These are phyloP conservation scores for Euphonia xanthogaster DNA, from an alignment of 2,797 vertebrate genomes.

Conservation along the genomic window DNA sequence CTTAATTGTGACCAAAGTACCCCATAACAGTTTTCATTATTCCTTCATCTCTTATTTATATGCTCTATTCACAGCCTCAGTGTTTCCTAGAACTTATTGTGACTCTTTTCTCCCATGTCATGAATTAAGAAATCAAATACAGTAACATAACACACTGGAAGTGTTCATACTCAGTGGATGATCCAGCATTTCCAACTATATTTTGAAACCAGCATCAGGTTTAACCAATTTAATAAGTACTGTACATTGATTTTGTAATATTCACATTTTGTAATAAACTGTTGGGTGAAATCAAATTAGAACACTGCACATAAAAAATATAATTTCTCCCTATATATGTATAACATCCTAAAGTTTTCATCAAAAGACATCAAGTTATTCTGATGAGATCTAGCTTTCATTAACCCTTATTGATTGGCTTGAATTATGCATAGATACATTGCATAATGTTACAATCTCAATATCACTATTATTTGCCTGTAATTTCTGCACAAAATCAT, in stretches of 20 bases:
- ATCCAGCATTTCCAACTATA: neutral
- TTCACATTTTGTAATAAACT: conserved; percentile 1
- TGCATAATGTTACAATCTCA: neutral
- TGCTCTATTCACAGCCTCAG: neutral
- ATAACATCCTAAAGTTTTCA: neutral
- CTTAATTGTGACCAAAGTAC: neutral
- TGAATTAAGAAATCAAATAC: neutral
- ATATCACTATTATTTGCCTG: neutral
- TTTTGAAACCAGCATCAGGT: neutral
- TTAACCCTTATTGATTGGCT: conserved; percentile 17
- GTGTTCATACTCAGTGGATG: neutral
- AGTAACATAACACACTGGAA: neutral
- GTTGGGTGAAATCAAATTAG: neutral
- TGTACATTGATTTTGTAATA: neutral
- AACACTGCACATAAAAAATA: neutral
- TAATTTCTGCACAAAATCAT: neutral
- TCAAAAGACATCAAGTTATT: neutral
- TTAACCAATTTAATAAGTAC: neutral
- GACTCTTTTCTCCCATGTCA: neutral
- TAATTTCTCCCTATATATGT: neutral
- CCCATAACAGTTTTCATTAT: neutral
- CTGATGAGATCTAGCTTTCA: neutral
- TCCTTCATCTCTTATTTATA: neutral
- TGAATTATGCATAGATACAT: neutral
- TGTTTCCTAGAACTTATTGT: neutral